Base-by-base conservation (phyloP, 2,888 invertebrate genomes). In the Carcina quercana region DNA sequence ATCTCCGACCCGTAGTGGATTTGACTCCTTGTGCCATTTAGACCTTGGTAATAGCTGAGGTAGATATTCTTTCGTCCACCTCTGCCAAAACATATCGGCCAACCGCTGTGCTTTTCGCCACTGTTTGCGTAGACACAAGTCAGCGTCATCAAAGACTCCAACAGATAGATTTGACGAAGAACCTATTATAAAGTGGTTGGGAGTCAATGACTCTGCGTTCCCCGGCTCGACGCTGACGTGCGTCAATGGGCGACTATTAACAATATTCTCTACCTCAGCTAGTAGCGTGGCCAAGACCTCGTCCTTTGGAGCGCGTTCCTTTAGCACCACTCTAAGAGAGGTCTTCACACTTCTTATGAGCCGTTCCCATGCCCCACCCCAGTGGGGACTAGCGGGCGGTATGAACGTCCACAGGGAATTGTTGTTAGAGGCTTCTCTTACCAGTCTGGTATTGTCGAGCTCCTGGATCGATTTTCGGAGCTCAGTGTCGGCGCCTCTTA, bases 331-430 rank as follows among this genome's bases (percentile, higher is more conserved):
- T n/a, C 25, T 2, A 1, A 49, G 30, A 0, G 45, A 13, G 0
- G 22, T 33, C 20, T 51, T 47, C 0, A 47, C 42, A 13, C 32
- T 40, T 2, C 47, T 7, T 1, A 50, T 42, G 5, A 50, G 17
- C 0, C 47, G 34, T 28, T 47, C 46, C 45, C 47, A 48, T 0
- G 45, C 42, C 13, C 42, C 45, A 14, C 40, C 47, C 47, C 32
- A 30, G 22, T 45, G 42, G 3, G 45, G 45, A 19, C 38, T 42
- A 1, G 19, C 28, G 2, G 48, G 45, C 0, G 51, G 46, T 0
- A 42, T 40, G 25, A 47, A 48, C 1, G 21, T 25, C 45, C 45
- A 47, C 6, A 25, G 13, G 2, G 29, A 30, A 2, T 28, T 34
- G 5, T 33, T 4, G 6, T 32, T 41, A 2, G 22, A 10, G 1